phyloP scores from a whole-genome alignment of 2,797 vertebrate species.

The Oreonectes daqikongensis region DNA sequence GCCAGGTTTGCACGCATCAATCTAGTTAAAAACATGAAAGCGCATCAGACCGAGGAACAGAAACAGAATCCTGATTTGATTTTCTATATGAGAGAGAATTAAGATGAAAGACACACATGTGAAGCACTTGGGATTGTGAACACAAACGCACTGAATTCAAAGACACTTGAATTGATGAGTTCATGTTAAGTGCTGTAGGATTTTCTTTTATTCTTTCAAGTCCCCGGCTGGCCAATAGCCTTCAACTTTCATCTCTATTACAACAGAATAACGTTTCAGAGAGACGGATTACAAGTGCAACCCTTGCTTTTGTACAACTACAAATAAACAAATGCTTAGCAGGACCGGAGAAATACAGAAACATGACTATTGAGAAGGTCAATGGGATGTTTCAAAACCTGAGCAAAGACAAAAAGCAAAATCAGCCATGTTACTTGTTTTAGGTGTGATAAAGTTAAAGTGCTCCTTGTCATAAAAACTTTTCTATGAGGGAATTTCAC shows the following conservation, averaged over 20 bases:
- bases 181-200: neutral
- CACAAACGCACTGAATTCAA: neutral
- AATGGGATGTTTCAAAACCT: no score
- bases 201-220: neutral
- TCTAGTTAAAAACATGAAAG: neutral
- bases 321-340: neutral
- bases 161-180: constrained; percentile 14
- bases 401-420: no score
- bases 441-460: no score
- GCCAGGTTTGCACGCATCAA: neutral
- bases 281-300: neutral
- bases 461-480: no score
- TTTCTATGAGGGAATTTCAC: no score
- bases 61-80: neutral
- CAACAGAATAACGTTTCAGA: constrained; percentile 6
- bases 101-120: constrained; percentile 1
- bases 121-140: neutral
- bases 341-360: neutral
- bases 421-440: no score
- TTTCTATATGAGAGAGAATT: neutral
- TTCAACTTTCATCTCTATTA: neutral
- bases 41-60: neutral
- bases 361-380: neutral
- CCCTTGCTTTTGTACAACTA: neutral
- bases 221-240: neutral